Evolutionary conservation across 1,140 invertebrate genomes (phyloP), one percentile per base, ranked within the genome.

Genomic region (Drosophila carrolli): DNA sequence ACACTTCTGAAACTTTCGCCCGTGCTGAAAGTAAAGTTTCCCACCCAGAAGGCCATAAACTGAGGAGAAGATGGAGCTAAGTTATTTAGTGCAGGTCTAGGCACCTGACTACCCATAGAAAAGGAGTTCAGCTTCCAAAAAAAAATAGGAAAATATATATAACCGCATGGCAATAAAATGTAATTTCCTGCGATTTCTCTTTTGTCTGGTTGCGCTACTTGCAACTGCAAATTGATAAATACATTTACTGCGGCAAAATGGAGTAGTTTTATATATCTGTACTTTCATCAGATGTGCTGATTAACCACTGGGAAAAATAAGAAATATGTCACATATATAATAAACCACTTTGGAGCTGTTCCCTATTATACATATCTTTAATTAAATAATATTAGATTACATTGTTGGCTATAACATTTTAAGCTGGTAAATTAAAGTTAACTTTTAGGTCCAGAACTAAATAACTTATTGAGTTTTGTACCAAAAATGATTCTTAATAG

Each of bases 191-290:
- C 72, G 84, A 88, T 88, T 88, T 72, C 67, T 72, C 84, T 65
- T 88, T 88, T 89, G 84, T 84, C 61, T 80, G 67, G n/a, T 38
- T 47, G 70, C 44, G 41, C 63, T 54, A 60, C 48, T 81, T 78
- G 72, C 80, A 83, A 77, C 77, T 80, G 67, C 84, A 89, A 88
- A 88, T 88, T 88, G 84, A 88, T 88, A 88, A 88, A 89, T 89
- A 81, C 68, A 88, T 89, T 80, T 83, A 66, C 74, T 76, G 73
- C 73, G 61, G 73, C 72, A 67, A 47, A 75, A 75, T 43, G 44
- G 59, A 66, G 61, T 58, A 38, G 41, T 44, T 63, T 47, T 50
- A 46, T 74, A 11, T 43, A 74, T 56, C 29, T 11, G 7, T 43
- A 23, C 16, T n/a, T 58, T 19, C 23, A 37, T 44, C 29, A 14